phyloP scores from a whole-genome alignment of 2,888 invertebrate species.

The Orthosia gracilis region DNA sequence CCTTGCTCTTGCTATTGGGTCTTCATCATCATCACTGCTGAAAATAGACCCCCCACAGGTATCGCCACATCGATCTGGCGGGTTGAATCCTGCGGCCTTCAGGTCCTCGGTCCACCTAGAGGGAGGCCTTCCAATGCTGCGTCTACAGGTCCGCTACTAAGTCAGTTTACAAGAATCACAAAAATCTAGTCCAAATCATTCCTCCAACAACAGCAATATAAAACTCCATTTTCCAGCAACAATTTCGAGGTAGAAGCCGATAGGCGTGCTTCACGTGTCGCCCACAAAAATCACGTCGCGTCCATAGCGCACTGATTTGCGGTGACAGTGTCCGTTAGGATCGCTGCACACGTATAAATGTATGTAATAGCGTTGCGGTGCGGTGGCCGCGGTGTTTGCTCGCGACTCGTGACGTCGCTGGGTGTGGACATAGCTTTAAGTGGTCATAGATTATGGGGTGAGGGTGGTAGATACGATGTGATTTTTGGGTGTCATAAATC shows the following conservation, averaged over 20 bases:
- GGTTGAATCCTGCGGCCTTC: too few species aligned
- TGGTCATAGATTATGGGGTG: slow-evolving; percentile 40
- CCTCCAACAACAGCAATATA: not conserved
- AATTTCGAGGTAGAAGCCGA: slow-evolving; percentile 10
- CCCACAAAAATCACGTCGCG: slow-evolving; percentile 55
- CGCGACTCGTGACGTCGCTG: slow-evolving; percentile 65
- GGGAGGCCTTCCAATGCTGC: too few species aligned
- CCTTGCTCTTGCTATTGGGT: too few species aligned
- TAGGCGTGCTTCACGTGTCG: slow-evolving; percentile 36
- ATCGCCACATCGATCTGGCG: too few species aligned
- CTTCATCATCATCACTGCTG: too few species aligned
- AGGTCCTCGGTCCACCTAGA: too few species aligned
- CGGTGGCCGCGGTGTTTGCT: slow-evolving; percentile 66
- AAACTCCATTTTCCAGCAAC: slow-evolving; percentile 6
- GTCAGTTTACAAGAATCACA: too few species aligned
- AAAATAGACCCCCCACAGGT: too few species aligned
- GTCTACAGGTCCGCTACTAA: too few species aligned
- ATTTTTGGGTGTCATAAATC: not conserved
- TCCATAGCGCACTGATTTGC: slow-evolving; percentile 65
- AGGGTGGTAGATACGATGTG: not conserved
- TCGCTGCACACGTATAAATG: slow-evolving; percentile 65
- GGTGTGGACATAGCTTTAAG: slow-evolving; percentile 60
- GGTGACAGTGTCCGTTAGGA: slow-evolving; percentile 67
- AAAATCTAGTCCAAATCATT: too few species aligned
- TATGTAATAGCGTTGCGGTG: slow-evolving; percentile 63